Conservation (phyloP, 2,797 vertebrate genomes). For the Chloroceryle inda region DNA sequence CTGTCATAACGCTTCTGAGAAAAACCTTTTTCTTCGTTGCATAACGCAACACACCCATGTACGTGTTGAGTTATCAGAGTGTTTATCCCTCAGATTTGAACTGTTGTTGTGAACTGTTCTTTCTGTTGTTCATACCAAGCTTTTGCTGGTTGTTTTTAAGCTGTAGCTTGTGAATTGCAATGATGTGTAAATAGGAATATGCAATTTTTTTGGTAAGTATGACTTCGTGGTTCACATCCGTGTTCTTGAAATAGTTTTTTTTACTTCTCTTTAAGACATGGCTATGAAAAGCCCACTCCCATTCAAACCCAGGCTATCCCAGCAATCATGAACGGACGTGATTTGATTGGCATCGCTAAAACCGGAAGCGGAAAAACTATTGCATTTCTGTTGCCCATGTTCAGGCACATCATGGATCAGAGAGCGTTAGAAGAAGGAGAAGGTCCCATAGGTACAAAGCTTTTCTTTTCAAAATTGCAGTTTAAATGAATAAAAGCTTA, state of each 20-base stretch:
- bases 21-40: background rate
- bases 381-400: constrained; percentile 98
- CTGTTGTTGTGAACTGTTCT: rapidly evolving
- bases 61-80: background rate
- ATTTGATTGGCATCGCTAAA: constrained; percentile 98
- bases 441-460: constrained; percentile 90
- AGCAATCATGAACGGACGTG: constrained; percentile 95
- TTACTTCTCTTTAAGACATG: constrained; percentile 83
- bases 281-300: constrained; percentile 96
- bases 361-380: constrained; percentile 99
- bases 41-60: rapidly evolving
- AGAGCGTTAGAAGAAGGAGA: constrained; percentile 93
- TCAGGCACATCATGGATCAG: constrained; percentile 98
- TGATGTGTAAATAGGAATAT: background rate
- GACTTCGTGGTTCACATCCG: background rate
- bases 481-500: background rate
- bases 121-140: background rate
- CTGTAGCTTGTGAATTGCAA: background rate
- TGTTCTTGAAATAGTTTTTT: background rate
- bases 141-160: background rate
- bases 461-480: background rate
- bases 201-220: background rate
- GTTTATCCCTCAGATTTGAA: background rate
- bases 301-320: constrained; percentile 98
- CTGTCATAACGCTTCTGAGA: rapidly evolving